Evolutionary conservation across 2,888 invertebrate genomes (phyloP).

Genomic region (Drosophila vallismaia): DNA sequence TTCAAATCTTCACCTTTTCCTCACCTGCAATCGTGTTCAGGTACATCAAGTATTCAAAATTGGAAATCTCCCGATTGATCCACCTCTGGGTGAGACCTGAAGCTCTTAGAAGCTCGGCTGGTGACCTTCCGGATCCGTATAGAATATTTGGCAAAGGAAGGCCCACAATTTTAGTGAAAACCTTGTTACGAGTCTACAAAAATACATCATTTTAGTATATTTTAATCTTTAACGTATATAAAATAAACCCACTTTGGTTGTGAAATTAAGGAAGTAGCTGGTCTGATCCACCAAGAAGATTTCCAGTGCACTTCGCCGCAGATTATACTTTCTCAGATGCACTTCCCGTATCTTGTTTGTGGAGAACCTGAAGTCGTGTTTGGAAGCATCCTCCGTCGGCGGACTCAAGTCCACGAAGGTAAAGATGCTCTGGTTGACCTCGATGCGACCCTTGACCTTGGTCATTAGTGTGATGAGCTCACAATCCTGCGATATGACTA

Average conservation of each 20-base stretch:
- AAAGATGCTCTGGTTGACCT: constrained; percentile 86
- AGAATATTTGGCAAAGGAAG: constrained; percentile 86
- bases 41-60: constrained; percentile 91
- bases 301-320: constrained; percentile 87
- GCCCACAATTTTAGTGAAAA: constrained; percentile 86
- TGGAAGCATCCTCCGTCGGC: constrained; percentile 84
- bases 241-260: constrained; percentile 85
- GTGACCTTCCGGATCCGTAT: constrained; percentile 86
- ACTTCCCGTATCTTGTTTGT: constrained; percentile 86
- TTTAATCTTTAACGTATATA: not conserved
- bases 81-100: constrained; percentile 87
- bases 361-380: constrained; percentile 84
- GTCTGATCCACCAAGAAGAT: constrained; percentile 88
- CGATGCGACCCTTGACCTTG: constrained; percentile 86
- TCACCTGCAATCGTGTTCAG: constrained; percentile 88
- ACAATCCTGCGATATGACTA: constrained; percentile 86
- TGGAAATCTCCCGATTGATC: constrained; percentile 88
- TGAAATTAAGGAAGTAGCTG: constrained; percentile 88
- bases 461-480: constrained; percentile 87
- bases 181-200: constrained; percentile 86
- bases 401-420: constrained; percentile 86
- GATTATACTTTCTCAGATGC: constrained; percentile 87
- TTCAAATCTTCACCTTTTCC: not conserved
- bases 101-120: constrained; percentile 86
- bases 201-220: not conserved